Evolutionary conservation across 2,113 vertebrate species (phyloP).

Genomic region (Enhydra lutris): DNA sequence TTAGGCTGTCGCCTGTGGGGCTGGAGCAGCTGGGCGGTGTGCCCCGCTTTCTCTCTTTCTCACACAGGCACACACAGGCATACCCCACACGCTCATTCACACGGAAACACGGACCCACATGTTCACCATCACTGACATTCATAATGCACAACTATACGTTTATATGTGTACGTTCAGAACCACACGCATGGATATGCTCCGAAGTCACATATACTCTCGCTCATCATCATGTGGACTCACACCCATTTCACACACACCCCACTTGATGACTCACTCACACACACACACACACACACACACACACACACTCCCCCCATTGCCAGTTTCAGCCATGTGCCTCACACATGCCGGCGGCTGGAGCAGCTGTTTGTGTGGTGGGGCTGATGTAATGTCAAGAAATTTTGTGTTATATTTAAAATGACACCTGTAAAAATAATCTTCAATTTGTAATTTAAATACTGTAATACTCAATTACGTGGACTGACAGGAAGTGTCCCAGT

Average conservation of each 20-base stretch:
- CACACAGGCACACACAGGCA: neutral
- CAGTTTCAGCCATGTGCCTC: conserved; percentile 82
- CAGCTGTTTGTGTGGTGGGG: conserved; percentile 85
- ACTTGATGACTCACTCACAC: neutral
- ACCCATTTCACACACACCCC: neutral
- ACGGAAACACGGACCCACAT: neutral
- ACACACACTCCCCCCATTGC: conserved; percentile 38
- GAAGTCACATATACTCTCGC: neutral
- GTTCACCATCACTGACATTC: neutral
- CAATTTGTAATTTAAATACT: conserved; percentile 89
- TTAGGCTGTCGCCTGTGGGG: neutral
- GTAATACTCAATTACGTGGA: conserved; percentile 87
- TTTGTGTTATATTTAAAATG: conserved; percentile 89
- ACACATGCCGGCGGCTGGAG: conserved; percentile 77
- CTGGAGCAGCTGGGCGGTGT: neutral
- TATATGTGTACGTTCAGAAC: neutral
- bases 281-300: neutral
- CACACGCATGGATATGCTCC: neutral
- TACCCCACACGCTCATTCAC: neutral
- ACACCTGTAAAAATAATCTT: conserved; percentile 91
- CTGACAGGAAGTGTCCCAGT: conserved; percentile 85
- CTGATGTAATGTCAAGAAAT: conserved; percentile 89
- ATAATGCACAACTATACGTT: neutral
- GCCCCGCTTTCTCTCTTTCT: neutral
- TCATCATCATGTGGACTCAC: neutral